Conservation (phyloP, 2,113 vertebrate genomes). For the human (Homo sapiens) region DNA sequence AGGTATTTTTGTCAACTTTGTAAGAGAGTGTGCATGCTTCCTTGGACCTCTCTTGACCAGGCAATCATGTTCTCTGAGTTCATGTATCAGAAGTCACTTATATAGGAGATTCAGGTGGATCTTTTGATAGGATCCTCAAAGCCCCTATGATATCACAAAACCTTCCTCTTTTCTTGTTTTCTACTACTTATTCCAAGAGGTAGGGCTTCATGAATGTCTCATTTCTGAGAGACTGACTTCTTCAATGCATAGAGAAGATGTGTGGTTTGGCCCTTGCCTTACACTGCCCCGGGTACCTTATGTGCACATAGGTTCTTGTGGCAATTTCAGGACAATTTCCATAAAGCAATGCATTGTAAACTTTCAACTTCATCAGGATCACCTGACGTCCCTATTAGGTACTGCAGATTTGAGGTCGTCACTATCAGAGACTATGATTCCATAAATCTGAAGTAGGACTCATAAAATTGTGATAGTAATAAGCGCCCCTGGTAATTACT, state of each 20-base stretch:
- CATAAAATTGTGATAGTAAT: neutral
- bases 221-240: neutral
- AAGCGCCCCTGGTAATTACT: neutral
- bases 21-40: neutral
- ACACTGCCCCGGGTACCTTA: neutral
- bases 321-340: neutral
- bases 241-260: neutral
- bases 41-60: neutral
- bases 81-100: neutral
- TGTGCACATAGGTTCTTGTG: neutral
- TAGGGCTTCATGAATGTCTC: neutral
- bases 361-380: neutral
- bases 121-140: neutral
- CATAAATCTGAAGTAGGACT: fast-evolving
- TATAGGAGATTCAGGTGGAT: neutral
- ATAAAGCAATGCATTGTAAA: neutral
- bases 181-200: neutral
- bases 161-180: neutral
- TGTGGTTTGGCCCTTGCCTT: neutral
- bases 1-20: neutral
- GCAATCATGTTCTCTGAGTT: neutral
- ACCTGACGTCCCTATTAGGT: neutral
- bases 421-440: neutral
- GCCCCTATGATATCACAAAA: neutral
- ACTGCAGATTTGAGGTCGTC: neutral